Evolutionary conservation across 2,888 invertebrate genomes (phyloP).

Genomic region (Melieria picta): DNA sequence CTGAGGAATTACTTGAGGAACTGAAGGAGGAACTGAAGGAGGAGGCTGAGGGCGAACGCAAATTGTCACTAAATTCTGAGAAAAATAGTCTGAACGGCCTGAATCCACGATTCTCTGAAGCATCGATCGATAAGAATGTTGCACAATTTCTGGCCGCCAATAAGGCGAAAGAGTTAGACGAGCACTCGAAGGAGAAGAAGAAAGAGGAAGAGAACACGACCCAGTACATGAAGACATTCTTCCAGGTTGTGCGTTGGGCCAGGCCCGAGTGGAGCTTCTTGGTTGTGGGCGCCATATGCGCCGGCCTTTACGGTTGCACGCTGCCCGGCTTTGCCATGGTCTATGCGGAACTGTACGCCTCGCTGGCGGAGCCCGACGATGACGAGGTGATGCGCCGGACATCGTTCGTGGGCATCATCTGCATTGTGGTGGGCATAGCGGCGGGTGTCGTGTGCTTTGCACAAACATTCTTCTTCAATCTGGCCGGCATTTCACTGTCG

Average conservation of each 20-base stretch:
- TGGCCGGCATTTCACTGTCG: slow-evolving; percentile 81
- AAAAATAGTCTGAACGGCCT: too few species aligned
- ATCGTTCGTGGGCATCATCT: slow-evolving; percentile 72
- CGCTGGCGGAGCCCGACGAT: slow-evolving; percentile 72
- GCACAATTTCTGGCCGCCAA: slow-evolving; percentile 49
- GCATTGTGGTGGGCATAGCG: slow-evolving; percentile 73
- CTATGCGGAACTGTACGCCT: slow-evolving; percentile 81
- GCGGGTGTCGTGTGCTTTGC: slow-evolving; percentile 76
- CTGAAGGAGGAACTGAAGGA: too few species aligned
- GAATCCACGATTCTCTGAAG: too few species aligned
- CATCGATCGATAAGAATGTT: slow-evolving; percentile 55
- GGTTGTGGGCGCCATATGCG: slow-evolving; percentile 72
- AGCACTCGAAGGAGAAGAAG: neutral
- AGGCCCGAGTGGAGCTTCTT: slow-evolving; percentile 77
- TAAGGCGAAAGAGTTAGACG: slow-evolving; percentile 55
- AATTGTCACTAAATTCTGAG: too few species aligned
- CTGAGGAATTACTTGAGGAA: too few species aligned
- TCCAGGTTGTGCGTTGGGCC: slow-evolving; percentile 73
- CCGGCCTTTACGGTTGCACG: slow-evolving; percentile 75
- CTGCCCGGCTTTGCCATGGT: slow-evolving; percentile 81
- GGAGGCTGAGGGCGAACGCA: too few species aligned
- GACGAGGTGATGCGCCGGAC: slow-evolving; percentile 70
- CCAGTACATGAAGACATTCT: slow-evolving; percentile 57
- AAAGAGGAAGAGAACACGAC: slow-evolving; percentile 52
- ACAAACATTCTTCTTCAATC: slow-evolving; percentile 79